These are phyloP conservation scores for Centruroides sculpturatus DNA, from an alignment of 1,140 invertebrate species.

Conservation along the genomic window DNA sequence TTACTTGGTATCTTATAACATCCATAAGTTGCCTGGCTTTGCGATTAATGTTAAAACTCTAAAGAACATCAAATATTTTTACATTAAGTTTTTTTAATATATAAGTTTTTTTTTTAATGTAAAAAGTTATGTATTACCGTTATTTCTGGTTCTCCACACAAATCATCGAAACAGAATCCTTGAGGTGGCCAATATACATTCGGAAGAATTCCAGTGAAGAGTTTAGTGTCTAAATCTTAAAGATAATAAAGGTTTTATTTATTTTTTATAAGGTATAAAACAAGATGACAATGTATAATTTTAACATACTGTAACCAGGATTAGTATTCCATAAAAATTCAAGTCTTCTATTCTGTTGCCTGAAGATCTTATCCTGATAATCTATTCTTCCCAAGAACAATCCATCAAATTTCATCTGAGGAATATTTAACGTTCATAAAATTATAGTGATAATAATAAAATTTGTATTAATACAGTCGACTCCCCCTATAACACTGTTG, in stretches of 20 bases:
- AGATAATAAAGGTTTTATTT: too few relatives aligned
- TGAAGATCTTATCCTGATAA: constrained; percentile 58
- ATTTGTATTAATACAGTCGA: neutral
- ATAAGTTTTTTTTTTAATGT: neutral
- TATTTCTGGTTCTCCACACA: constrained; percentile 33
- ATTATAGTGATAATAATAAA: too few relatives aligned
- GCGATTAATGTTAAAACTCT: constrained; percentile 24
- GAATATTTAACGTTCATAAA: too few relatives aligned
- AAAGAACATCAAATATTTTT: neutral
- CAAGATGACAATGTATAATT: too few relatives aligned
- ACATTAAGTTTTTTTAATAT: constrained; percentile 1
- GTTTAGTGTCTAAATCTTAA: constrained; percentile 11
- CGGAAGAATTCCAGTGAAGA: constrained; percentile 35
- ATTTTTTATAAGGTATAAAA: too few relatives aligned
- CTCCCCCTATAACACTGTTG: too few relatives aligned
- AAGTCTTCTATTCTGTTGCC: constrained; percentile 45
- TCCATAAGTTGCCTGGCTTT: constrained; percentile 30
- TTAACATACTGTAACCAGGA: constrained; percentile 11
- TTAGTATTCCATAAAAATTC: constrained; percentile 70
- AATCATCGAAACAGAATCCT: constrained; percentile 44
- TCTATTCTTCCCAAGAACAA: constrained; percentile 78
- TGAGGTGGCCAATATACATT: constrained; percentile 40
- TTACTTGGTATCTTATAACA: constrained; percentile 26
- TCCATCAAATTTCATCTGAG: constrained; percentile 48
- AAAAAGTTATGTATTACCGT: constrained; percentile 14